Conservation (phyloP, 2,113 vertebrate species). For the Passer domesticus region DNA sequence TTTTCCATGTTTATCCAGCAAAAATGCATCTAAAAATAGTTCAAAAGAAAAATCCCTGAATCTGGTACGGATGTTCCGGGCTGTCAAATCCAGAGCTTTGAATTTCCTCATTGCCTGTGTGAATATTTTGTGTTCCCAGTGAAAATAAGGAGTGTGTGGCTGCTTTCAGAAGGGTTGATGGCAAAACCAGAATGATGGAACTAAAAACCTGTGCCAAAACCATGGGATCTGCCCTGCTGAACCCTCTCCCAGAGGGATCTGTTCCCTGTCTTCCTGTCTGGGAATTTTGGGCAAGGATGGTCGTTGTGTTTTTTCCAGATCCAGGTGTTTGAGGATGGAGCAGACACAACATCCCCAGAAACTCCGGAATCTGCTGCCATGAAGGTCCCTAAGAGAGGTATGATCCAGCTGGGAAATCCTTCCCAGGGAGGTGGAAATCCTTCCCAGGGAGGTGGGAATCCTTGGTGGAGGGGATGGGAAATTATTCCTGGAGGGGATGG, state of each 20-base stretch:
- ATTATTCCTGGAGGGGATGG: neutral
- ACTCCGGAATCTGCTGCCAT: constrained; percentile 85
- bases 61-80: accelerated
- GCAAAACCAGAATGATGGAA: neutral
- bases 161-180: neutral
- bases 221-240: neutral
- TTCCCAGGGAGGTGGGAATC: neutral
- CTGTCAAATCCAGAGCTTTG: neutral
- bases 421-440: neutral
- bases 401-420: neutral
- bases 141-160: neutral
- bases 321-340: constrained; percentile 92
- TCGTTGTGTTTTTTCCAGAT: constrained; percentile 74
- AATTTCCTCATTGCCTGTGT: neutral
- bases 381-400: constrained; percentile 91
- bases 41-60: neutral
- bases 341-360: constrained; percentile 93
- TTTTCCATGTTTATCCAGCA: neutral
- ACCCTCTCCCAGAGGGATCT: neutral
- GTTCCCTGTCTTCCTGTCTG: neutral
- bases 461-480: neutral
- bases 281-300: neutral
- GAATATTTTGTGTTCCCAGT: accelerated
- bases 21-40: neutral
- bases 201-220: neutral